Evolutionary conservation across 2,888 invertebrate species (phyloP).

Genomic region (Podabrus alpinus): DNA sequence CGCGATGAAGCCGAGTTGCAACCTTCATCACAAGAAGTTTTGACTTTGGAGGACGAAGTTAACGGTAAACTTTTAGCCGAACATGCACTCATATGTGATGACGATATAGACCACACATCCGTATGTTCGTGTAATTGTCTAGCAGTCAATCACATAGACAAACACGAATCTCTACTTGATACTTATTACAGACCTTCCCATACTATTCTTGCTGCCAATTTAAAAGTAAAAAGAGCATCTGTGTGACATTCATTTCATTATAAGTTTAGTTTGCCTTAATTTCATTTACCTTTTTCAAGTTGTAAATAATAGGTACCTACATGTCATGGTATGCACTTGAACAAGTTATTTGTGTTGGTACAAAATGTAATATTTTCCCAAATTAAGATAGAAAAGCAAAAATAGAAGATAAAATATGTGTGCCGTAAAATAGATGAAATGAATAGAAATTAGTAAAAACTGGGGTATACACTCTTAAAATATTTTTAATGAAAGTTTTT

Average conservation of each 20-base stretch:
- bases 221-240: constrained; percentile 53
- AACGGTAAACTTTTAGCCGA: constrained; percentile 68
- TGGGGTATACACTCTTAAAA: neutral
- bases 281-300: neutral
- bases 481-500: neutral
- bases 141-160: constrained; percentile 61
- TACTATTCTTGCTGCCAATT: constrained; percentile 52
- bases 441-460: neutral
- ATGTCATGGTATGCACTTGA: neutral
- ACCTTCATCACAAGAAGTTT: constrained; percentile 74
- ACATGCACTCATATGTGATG: constrained; percentile 62
- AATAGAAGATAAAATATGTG: neutral
- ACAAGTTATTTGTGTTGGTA: neutral
- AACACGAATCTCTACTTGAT: constrained; percentile 63
- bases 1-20: constrained; percentile 79
- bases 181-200: constrained; percentile 63
- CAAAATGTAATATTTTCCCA: neutral
- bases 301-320: neutral
- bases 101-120: constrained; percentile 75
- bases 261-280: constrained; percentile 26
- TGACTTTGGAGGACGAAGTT: constrained; percentile 76
- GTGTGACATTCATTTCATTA: constrained; percentile 46
- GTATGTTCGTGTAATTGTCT: constrained; percentile 86
- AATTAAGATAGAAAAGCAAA: neutral
- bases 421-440: neutral